Evolutionary conservation across 1,140 invertebrate genomes (phyloP), one percentile per base, ranked within the genome.

Genomic region (Drosophila ananassae): DNA sequence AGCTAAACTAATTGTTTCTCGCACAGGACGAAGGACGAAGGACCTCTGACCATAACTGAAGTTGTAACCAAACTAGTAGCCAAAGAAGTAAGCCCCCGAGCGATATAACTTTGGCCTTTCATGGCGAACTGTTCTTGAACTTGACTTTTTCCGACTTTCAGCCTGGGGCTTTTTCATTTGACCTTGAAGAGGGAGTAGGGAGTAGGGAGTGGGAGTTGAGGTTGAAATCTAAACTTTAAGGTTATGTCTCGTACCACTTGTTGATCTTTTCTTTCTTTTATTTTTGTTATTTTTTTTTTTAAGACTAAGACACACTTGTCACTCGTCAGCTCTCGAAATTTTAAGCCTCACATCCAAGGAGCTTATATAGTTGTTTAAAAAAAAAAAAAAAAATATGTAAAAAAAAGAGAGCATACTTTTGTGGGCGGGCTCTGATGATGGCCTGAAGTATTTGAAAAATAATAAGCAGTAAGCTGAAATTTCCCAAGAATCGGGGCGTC

Each of bases 371-470:
- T 63, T 32, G 67, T 48, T 46, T 41, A 13, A 0, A 13, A 39
- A 12, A 39, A n/a, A n/a, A 2, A 32, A 32, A 9, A 10, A 32
- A 32, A 32, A 10, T 2, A 21, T 17, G 54, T 28, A 46, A 32
- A 21, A 22, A 64, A 34, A 46, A 17, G n/a, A 17, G 17, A 17
- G 17, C 17, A 17, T 53, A 41, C 30, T 2, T 25, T 46, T 34
- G 51, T 54, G 34, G 47, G 34, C 7, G 17, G 10, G 32, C 9
- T 9, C 32, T 28, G 9, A n/a, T 57, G 41, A 22, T 48, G 41
- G 62, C 32, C 51, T 79, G 25, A 69, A 82, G 76, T 73, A 77
- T 85, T 84, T 74, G 71, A 59, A 66, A 73, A 77, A 80, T 77
- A 77, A 76, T 76, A 76, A 76, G 56, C 62, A 62, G 59, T 53